phyloP scores from a whole-genome alignment of 2,113 vertebrate species.

The Tetraodon nigroviridis region DNA sequence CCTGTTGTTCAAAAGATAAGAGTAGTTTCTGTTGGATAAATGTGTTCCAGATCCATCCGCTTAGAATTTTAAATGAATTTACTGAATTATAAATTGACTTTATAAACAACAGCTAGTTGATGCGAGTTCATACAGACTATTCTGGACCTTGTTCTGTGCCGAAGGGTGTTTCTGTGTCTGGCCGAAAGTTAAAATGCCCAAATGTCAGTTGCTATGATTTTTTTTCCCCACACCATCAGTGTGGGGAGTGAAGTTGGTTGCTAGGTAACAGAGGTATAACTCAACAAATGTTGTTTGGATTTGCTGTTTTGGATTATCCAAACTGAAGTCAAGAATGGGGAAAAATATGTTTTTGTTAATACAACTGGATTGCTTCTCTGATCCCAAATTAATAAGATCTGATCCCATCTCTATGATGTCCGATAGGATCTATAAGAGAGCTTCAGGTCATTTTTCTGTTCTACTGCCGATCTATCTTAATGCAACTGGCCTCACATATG shows the following conservation, averaged over 20 bases:
- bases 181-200: too few species aligned
- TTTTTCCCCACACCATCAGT: background rate
- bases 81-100: too few species aligned
- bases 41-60: too few species aligned
- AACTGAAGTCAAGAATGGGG: background rate
- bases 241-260: background rate
- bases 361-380: background rate
- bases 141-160: too few species aligned
- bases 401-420: background rate
- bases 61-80: too few species aligned
- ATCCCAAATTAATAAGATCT: background rate
- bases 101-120: too few species aligned
- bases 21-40: too few species aligned
- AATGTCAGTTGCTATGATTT: background rate
- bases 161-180: too few species aligned
- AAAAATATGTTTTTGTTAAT: background rate
- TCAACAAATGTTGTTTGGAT: background rate
- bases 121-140: too few species aligned
- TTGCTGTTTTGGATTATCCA: background rate
- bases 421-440: background rate
- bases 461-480: slow-evolving; percentile 18
- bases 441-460: slow-evolving; percentile 5
- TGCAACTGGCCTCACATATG: slow-evolving; percentile 29
- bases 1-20: background rate
- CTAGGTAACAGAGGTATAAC: background rate